Conservation (phyloP, 2,797 vertebrate genomes). For the Thunnus albacares region DNA sequence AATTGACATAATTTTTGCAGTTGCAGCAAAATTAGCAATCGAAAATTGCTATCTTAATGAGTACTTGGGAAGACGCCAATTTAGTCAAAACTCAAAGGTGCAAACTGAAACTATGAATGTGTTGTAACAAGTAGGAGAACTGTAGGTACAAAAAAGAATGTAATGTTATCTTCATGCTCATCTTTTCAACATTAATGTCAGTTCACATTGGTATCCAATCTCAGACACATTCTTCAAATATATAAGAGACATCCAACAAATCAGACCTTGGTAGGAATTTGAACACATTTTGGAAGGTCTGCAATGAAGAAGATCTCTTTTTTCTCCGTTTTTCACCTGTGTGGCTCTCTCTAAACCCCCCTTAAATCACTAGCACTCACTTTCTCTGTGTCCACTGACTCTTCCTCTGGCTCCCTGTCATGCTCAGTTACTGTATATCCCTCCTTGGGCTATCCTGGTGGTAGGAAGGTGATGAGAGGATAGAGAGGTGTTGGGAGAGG, state of each 20-base stretch:
- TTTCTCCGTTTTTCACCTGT: constrained; percentile 30
- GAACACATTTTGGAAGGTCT: constrained; percentile 22
- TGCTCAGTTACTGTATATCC: constrained; percentile 46
- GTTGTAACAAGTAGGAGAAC: background rate
- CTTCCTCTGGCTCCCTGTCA: constrained; percentile 55
- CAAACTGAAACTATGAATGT: background rate
- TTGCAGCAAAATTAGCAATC: background rate
- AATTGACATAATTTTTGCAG: background rate
- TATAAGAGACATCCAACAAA: constrained; percentile 1
- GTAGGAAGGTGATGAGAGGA: constrained; percentile 64
- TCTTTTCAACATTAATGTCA: constrained; percentile 21
- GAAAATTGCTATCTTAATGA: background rate
- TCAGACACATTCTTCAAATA: constrained; percentile 5
- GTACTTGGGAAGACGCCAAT: background rate
- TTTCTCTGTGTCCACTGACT: constrained; percentile 40
- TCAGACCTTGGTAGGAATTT: constrained; percentile 30
- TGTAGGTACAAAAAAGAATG: background rate
- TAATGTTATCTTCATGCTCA: constrained; percentile 5
- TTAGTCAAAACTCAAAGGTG: background rate
- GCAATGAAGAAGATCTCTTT: constrained; percentile 49
- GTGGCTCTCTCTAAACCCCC: background rate
- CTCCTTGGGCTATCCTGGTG: constrained; percentile 52
- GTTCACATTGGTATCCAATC: constrained; percentile 12
- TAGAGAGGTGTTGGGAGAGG: constrained; percentile 55
- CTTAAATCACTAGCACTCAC: constrained; percentile 27